Conservation (phyloP, 2,888 invertebrate genomes). For the Caradrina kadenii region DNA sequence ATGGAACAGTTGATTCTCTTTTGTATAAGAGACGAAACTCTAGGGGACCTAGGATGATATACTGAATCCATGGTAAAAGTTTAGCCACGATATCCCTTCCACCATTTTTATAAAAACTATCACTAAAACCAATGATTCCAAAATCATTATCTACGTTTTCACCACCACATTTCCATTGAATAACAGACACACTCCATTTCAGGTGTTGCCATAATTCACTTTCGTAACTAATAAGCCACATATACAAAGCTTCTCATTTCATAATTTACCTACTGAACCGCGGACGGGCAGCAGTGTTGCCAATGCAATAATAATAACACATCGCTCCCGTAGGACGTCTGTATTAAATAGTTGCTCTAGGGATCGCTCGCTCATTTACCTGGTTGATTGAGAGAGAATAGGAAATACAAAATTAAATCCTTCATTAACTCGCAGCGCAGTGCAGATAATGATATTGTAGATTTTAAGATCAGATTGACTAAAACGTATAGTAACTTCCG, state of each 20-base stretch:
- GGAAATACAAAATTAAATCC: not conserved
- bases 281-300: constrained; percentile 30
- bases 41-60: no score
- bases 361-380: constrained; percentile 55
- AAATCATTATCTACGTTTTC: not conserved
- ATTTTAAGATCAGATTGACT: no score
- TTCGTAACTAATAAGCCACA: constrained; percentile 46
- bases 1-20: no score
- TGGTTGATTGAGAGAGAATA: constrained; percentile 24
- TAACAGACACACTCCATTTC: not conserved
- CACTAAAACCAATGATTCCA: no score
- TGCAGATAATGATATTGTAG: no score
- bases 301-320: constrained; percentile 59
- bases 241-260: constrained; percentile 44
- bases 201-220: constrained; percentile 41
- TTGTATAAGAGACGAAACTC: no score
- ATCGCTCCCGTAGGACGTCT: constrained; percentile 50
- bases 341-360: constrained; percentile 44
- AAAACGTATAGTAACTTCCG: no score
- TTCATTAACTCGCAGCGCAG: not conserved
- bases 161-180: not conserved
- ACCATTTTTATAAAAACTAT: no score
- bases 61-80: no score
- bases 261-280: constrained; percentile 50
- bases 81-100: no score